Percentiles rank a stretch among this genome's conserved stretches.
These are phyloP conservation scores for Tachina lurida DNA, from an alignment of 2,888 invertebrate species.

Conservation along the genomic window DNA sequence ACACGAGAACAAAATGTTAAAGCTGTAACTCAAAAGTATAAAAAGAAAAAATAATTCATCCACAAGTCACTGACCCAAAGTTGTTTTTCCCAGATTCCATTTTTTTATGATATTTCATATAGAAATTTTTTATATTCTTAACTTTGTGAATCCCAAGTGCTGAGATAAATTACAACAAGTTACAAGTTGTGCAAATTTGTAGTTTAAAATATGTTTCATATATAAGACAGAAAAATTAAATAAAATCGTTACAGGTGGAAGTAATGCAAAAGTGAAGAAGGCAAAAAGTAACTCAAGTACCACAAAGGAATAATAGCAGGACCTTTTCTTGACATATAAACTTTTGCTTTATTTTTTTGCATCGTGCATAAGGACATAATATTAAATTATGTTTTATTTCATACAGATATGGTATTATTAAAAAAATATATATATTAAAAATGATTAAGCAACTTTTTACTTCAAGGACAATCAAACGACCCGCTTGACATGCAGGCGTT, in stretches of 20 bases:
- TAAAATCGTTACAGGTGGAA: conserved; percentile 46
- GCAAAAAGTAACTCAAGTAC: neutral
- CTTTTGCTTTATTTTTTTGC: conserved; percentile 11
- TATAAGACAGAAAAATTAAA: neutral
- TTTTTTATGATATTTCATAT: conserved; percentile 34
- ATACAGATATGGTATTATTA: no score
- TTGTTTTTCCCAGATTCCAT: conserved; percentile 49
- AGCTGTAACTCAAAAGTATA: neutral
- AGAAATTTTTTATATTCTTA: conserved; percentile 62
- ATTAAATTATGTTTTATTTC: neutral
- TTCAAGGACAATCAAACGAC: no score
- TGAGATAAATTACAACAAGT: conserved; percentile 68
- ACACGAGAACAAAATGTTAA: conserved; percentile 3
- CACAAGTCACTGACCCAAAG: conserved; percentile 64
- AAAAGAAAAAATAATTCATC: conserved; percentile 53
- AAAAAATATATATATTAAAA: no score
- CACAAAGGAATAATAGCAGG: conserved; percentile 37
- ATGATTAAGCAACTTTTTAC: no score
- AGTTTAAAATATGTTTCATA: conserved; percentile 55
- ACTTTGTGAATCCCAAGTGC: conserved; percentile 67
- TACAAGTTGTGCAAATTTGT: conserved; percentile 60
- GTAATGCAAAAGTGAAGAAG: conserved; percentile 7
- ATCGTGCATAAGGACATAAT: neutral
- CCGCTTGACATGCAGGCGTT: no score
- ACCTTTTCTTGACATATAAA: conserved; percentile 2